Evolutionary conservation across 1,140 invertebrate genomes (phyloP), one percentile per base, ranked within the genome.

Genomic region (Vanessa tameamea): DNA sequence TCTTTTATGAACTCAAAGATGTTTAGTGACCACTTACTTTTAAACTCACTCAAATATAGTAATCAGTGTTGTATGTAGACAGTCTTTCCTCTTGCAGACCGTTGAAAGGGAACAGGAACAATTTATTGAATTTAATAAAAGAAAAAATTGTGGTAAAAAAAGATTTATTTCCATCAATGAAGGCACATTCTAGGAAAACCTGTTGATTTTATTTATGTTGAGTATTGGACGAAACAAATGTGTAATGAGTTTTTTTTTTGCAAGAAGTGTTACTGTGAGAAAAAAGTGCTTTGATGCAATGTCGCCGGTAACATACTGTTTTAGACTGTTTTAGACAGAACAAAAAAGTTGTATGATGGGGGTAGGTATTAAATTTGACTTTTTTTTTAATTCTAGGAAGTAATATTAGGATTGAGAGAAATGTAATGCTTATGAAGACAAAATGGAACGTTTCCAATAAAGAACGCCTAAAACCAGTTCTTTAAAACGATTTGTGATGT

Each of bases 41-140:
- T 37, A 37, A 61, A 59, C 55, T 15, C 57, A 23, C 20, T 26
- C 55, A 26, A 2, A 61, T 20, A 61, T 61, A 61, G 12, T 31
- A 61, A 43, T 61, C 57, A 23, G 31, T 61, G 57, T 61, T 61
- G 26, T 61, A 23, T 37, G 57, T 61, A 61, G 57, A 61, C 57
- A 59, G 31, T n/a, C 12, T 61, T 61, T 23, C 57, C 31, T 61
- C 57, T 37, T 61, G 3, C 57, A 61, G 57, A 61, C 57, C 57
- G 57, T 61, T 61, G 26, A 15, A 31, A 37, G 26, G 23, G 11
- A 31, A 15, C 43, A 8, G 57, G 57, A 37, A 61, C 31, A 15
- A 20, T 31, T 15, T 12, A 31, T 37, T 7, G 12, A 61, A 31
- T 15, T 15, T 51, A 12, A n/a, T 51, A 15, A 15, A 26, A 11